Evolutionary conservation across 2,113 vertebrate species (phyloP), one percentile per base, ranked within the genome.

Genomic region (Plotosus lineatus): DNA sequence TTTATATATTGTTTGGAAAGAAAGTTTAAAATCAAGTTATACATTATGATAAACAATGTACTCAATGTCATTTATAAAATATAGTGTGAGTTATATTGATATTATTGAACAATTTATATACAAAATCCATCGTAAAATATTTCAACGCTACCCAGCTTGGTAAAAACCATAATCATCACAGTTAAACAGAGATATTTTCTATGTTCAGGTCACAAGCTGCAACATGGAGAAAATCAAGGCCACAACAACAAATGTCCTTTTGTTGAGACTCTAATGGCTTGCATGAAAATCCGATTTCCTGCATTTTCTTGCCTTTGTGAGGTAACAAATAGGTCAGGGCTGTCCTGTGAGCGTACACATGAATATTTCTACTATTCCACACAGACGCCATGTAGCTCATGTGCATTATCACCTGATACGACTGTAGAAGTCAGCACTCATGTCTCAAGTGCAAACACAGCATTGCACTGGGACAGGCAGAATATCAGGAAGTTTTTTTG

Each of bases 221-320:
- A 83, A 78, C 58, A 69, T 53, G 40, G 46, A 51, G 23, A 61
- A 51, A 80, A 60, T 44, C 79, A 85, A 85, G 81, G 84, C 60
- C 66, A 71, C 33, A 33, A 56, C 68, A 86, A 87, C 87, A 88
- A 87, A 50, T 46, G 38, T 9, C 56, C 83, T 87, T 82, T 88
- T 88, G 87, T 88, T 82, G 76, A 53, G 48, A 71, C 69, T 66
- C 40, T 73, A 42, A 19, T 73, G 12, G 72, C 50, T 69, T 71
- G 50, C 66, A 79, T 42, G 21, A 50, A 85, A 83, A 74, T 58
- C 72, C 42, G 66, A 26, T 83, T 86, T 75, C 80, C 80, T 51
- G 65, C 61, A 60, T 79, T 76, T 86, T 76, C 78, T 61, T 42
- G 63, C 56, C 33, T 58, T 76, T 33, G 48, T 78, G 60, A 84